These are phyloP conservation scores for Chlamydotis undulata DNA, from an alignment of 2,113 vertebrate genomes.

Conservation along the genomic window DNA sequence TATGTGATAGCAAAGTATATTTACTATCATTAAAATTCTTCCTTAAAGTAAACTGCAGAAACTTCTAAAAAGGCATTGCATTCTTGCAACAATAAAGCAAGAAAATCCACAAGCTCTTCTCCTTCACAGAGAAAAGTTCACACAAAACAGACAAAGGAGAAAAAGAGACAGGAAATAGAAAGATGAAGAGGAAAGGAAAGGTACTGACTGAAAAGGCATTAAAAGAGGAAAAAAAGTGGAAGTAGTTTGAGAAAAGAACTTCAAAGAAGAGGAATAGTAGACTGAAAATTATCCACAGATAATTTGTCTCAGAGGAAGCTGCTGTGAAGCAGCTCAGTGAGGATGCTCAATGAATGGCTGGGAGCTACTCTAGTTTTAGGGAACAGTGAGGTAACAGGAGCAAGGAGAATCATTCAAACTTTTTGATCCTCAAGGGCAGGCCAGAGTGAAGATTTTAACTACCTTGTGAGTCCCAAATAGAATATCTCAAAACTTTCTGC, in stretches of 20 bases:
- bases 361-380: background rate
- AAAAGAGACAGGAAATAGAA: background rate
- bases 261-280: background rate
- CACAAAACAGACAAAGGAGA: background rate
- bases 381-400: background rate
- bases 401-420: background rate
- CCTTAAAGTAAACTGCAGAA: background rate
- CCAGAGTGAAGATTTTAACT: background rate
- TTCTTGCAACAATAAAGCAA: background rate
- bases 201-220: background rate
- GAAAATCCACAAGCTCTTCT: background rate
- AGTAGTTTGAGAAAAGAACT: background rate
- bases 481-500: background rate
- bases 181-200: background rate
- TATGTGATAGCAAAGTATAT: background rate
- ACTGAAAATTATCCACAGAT: background rate
- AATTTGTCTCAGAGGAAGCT: background rate
- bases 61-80: background rate
- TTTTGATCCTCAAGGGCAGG: background rate
- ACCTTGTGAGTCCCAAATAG: background rate
- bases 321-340: background rate
- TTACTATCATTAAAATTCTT: background rate
- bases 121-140: background rate
- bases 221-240: background rate
- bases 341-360: background rate